A percentile compares a stretch with the other conserved stretches of the same genome.
Evolutionary conservation across 2,888 invertebrate species (phyloP).

Genomic region (Sphaerophoria rueppellii): DNA sequence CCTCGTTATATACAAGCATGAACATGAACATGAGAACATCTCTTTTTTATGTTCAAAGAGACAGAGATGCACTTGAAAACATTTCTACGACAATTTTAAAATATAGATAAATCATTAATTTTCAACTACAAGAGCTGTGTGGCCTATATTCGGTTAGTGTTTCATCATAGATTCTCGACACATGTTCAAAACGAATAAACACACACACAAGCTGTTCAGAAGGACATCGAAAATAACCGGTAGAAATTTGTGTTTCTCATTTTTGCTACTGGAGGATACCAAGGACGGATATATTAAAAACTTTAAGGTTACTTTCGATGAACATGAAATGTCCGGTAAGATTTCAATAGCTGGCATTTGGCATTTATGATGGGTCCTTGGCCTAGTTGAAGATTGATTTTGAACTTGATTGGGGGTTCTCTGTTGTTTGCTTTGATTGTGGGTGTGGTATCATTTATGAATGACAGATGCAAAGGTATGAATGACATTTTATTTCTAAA

Average conservation of each 20-base stretch:
- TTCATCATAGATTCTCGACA: background rate
- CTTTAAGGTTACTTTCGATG: conserved; percentile 54
- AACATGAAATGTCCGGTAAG: conserved; percentile 22
- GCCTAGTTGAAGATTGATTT: background rate
- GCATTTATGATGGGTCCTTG: too few relatives aligned
- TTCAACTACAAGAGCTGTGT: background rate
- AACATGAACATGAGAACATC: conserved; percentile 10
- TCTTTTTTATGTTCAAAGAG: background rate
- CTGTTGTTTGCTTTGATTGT: too few relatives aligned
- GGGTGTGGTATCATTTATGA: too few relatives aligned
- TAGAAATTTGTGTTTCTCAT: conserved; percentile 6
- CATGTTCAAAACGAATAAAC: too few relatives aligned
- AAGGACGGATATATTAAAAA: conserved; percentile 64
- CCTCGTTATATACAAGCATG: background rate
- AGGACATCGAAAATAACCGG: conserved; percentile 57
- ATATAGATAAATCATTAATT: conserved; percentile 4
- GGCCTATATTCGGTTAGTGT: background rate
- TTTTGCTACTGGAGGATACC: conserved; percentile 31
- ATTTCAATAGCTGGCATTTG: background rate
- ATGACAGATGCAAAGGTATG: too few relatives aligned
- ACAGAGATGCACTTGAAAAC: background rate
- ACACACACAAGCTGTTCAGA: conserved; percentile 13
- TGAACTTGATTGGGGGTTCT: background rate
- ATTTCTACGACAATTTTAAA: background rate
- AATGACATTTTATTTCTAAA: too few relatives aligned